A percentile compares a stretch with the other conserved stretches of the same genome.
Evolutionary conservation across 2,888 invertebrate genomes (phyloP).

Genomic region (Gibbula magus): DNA sequence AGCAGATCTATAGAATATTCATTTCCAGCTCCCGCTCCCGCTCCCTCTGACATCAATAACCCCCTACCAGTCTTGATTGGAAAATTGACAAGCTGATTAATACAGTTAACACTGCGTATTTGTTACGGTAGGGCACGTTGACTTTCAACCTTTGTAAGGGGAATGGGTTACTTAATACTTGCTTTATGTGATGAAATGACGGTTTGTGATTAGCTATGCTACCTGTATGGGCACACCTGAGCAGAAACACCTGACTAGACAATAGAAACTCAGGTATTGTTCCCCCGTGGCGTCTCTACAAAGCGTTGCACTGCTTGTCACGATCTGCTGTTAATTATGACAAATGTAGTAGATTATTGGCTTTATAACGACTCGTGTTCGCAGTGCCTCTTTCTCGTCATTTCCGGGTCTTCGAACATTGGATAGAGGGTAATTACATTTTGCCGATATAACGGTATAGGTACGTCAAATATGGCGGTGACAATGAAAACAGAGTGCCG

Average conservation of each 20-base stretch:
- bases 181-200: not conserved
- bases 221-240: not conserved
- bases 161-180: constrained; percentile 6
- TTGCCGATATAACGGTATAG: not conserved
- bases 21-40: no score
- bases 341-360: constrained; percentile 4
- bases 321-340: not conserved
- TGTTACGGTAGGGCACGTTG: not conserved
- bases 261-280: not conserved
- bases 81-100: constrained; percentile 5
- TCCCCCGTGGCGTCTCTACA: not conserved
- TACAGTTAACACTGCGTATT: not conserved
- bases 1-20: no score
- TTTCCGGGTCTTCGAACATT: not conserved
- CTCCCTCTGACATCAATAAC: no score
- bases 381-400: not conserved
- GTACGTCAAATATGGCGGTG: not conserved
- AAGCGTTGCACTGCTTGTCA: not conserved
- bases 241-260: not conserved
- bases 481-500: not conserved
- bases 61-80: not conserved
- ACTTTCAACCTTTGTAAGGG: not conserved
- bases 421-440: not conserved
- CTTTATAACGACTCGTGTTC: not conserved
- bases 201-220: not conserved